Base-by-base conservation (phyloP, 2,797 vertebrate species). In the Podarcis siculus region DNA sequence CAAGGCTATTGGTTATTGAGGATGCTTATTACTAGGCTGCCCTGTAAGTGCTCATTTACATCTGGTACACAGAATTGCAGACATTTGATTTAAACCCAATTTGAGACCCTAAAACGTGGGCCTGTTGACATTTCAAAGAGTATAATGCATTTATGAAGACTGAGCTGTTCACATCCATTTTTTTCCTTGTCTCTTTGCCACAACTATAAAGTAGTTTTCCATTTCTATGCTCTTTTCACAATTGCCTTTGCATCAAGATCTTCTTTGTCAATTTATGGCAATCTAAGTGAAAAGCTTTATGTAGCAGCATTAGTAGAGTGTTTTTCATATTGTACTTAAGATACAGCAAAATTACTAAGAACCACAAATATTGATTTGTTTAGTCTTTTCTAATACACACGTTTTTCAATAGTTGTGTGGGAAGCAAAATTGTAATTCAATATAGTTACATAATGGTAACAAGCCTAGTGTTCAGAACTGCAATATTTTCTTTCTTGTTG, bases 1-100 rank as follows among this genome's bases (percentile, higher is more conserved):
- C 55, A 84, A 85, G 19, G 75, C 9, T 2, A 86, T 13, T 66
- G 85, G 10, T 73, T 80, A 72, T 10, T 82, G 85, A 49, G 35
- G 37, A 67, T 3, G 19, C 39, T 87, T 88, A 92, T 76, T 89
- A 82, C 83, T 25, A 32, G 72, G n/a, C 21, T 86, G 30, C 7
- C 39, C 7, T 7, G 3, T 30, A 75, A 67, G 21, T n/a, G 64
- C 15, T 35, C 23, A 84, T 83, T 23, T 67, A 49, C 9, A 82
- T 82, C 85, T 42, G 89, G 71, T 17, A 89, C 9, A 77, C 58
- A 79, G 58, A 73, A 88, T 67, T 80, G 32, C 21, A 83, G 17
- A 19, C 83, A 3, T 2, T 1, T 72, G n/a, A 25, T 30, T 85
- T 83, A 10, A 32, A 1, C 4, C 27, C 81, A 88, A 61, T 39